Base-by-base conservation (phyloP, 2,113 vertebrate genomes). In the Myrmecobius fasciatus region DNA sequence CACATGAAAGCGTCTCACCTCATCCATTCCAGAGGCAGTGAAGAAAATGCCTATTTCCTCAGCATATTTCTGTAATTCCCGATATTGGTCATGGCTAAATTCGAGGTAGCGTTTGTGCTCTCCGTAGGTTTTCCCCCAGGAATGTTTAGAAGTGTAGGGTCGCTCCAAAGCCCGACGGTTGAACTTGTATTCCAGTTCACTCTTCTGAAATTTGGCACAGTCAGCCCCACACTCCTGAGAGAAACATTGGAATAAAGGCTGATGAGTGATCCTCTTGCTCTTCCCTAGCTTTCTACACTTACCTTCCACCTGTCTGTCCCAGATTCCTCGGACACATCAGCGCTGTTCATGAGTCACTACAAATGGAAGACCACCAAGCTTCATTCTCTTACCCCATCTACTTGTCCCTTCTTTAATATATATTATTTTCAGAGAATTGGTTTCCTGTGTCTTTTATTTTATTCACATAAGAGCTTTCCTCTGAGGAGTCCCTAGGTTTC, bases 121-220 rank as follows among this genome's bases (percentile, higher is more conserved):
- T 9, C 99, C 99, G 0, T 99, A 99, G 0, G 99, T 99, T 96
- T 98, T 98, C 0, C 99, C 99, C 99, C 99, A 99, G 1, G 99
- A 99, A 92, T 99, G 98, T 92, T 99, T 95, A 0, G 99, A 99
- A 0, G 97, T 98, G 93, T 99, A 99, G 0, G 99, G 99, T 5
- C 99, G 98, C 93, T 99, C 99, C 98, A 99, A 94, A 0, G 99
- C 99, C 93, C 96, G 98, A 95, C 99, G 99, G 96, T 99, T 99
- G 95, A 99, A 99, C 93, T 99, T 99, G 97, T 99, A 91, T 91
- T 99, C 99, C 95, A 99, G 96, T 75, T 99, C 99, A 3, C 99
- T 99, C 97, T 99, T 99, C 98, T 99, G 99, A 96, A 99, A 99
- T 96, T 99, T 99, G 36, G 99, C 99, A 97, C 99, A 99, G 89